Base-by-base conservation (phyloP, 1,140 invertebrate species). In the Orchesella cincta region DNA sequence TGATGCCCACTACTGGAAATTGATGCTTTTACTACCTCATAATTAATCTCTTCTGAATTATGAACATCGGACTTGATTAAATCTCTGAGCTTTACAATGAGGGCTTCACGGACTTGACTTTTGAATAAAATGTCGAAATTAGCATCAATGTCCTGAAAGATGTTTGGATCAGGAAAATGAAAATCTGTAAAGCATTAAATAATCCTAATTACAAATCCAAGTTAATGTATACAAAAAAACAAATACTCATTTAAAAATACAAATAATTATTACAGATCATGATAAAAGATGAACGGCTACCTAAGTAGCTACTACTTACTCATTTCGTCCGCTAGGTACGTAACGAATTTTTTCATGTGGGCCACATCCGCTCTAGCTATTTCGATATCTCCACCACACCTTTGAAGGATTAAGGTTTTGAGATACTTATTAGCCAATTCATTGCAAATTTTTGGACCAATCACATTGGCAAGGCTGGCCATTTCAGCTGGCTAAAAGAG, bases 21-120 rank as follows among this genome's bases (percentile, higher is more conserved):
- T 31, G 5, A 18, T 12, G 1, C 64, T 71, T 46, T 78, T 28
- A 18, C 78, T 67, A 81, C 84, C 78, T 86, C 81, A 52, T 85
- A 82, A 29, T 85, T 84, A 34, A 89, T 85, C 79, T 89, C 88
- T 73, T 91, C 89, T 71, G 92, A 92, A 77, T 92, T 89, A 83
- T 94, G 92, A 35, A 96, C 86, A 85, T 96, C 93, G 83, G 92
- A 91, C 75, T 90, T 90, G 88, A 95, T 93, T 29, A 96, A 90
- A 78, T 86, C 86, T 54, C 90, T 86, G 0, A 94, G 93, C 79
- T 87, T 88, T 34, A 89, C 88, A 31, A 94, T 83, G 62, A 94
- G 90, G 75, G 91, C 88, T 81, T 92, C 88, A 81, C 92, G 91
- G 74, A 92, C 91, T 84, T 94, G 93, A 80, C 92, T 89, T 39